These are phyloP conservation scores for Caenorhabditis uteleia DNA, from an alignment of 2,888 invertebrate genomes.

Conservation along the genomic window DNA sequence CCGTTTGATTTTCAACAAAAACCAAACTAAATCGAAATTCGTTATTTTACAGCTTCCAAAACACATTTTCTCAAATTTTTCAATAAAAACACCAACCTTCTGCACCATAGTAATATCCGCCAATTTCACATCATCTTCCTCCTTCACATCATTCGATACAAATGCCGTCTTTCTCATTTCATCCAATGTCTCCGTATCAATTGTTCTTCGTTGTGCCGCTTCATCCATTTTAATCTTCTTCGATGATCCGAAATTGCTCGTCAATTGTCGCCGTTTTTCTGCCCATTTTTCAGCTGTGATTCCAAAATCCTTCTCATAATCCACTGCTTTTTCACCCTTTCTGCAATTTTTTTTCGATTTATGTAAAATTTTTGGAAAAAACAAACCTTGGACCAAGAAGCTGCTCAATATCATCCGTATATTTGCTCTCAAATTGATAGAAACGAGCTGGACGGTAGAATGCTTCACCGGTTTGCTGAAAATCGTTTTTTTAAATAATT, in stretches of 20 bases:
- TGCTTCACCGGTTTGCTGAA: conserved; percentile 24
- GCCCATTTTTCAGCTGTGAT: conserved; percentile 36
- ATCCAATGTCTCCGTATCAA: conserved; percentile 48
- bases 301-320: conserved; percentile 12
- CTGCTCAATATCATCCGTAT: conserved; percentile 22
- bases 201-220: conserved; percentile 38
- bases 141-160: conserved; percentile 34
- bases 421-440: conserved; percentile 30
- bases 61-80: neutral
- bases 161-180: conserved; percentile 55
- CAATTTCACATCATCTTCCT: conserved; percentile 32
- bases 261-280: conserved; percentile 39
- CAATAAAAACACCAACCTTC: conserved; percentile 27
- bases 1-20: neutral
- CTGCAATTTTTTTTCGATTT: neutral
- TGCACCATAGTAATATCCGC: conserved; percentile 39
- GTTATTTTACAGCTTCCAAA: too few species aligned
- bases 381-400: conserved; percentile 1
- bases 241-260: conserved; percentile 44
- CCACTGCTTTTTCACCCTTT: neutral
- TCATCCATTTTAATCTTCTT: conserved; percentile 52
- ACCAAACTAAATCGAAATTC: neutral
- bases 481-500: too few species aligned
- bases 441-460: conserved; percentile 19
- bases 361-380: neutral